A percentile compares a stretch with the other conserved stretches of the same genome.
Evolutionary conservation across 2,797 vertebrate species (phyloP).

Genomic region (Semaprochilodus insignis): DNA sequence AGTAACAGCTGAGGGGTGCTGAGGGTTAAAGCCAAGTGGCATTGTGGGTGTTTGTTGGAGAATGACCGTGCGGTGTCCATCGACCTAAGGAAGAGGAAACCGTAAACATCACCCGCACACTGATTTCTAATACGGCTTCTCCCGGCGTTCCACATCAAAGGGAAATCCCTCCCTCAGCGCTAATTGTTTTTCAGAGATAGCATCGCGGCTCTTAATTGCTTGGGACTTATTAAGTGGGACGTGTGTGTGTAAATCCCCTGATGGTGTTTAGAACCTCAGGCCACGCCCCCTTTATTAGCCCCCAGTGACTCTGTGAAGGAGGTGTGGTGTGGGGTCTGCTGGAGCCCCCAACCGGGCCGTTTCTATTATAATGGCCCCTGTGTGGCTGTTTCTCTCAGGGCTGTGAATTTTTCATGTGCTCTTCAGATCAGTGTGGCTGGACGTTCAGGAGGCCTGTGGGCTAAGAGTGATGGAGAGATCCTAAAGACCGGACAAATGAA

Average conservation of each 20-base stretch:
- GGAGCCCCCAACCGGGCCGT: conserved; percentile 52
- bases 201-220: conserved; percentile 34
- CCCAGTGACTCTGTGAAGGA: neutral
- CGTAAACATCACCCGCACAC: neutral
- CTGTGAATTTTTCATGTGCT: conserved; percentile 69
- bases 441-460: conserved; percentile 61
- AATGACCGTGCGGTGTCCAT: too few relatives aligned
- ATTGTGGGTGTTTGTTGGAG: neutral
- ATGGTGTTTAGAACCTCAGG: neutral
- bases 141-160: conserved; percentile 9
- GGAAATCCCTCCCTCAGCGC: neutral
- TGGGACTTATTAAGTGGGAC: conserved; percentile 37
- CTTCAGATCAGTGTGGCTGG: conserved; percentile 49
- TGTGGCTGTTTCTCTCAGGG: conserved; percentile 55
- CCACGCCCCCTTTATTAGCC: conserved; percentile 6
- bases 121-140: neutral
- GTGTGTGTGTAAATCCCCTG: conserved; percentile 32
- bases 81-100: too few relatives aligned
- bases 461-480: conserved; percentile 55
- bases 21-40: neutral
- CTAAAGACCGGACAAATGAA: conserved; percentile 66
- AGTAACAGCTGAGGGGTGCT: too few relatives aligned
- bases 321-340: neutral
- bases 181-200: conserved; percentile 12
- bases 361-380: conserved; percentile 64